Base-by-base conservation (phyloP, 2,113 vertebrate genomes). In the Chaetodon auriga region DNA sequence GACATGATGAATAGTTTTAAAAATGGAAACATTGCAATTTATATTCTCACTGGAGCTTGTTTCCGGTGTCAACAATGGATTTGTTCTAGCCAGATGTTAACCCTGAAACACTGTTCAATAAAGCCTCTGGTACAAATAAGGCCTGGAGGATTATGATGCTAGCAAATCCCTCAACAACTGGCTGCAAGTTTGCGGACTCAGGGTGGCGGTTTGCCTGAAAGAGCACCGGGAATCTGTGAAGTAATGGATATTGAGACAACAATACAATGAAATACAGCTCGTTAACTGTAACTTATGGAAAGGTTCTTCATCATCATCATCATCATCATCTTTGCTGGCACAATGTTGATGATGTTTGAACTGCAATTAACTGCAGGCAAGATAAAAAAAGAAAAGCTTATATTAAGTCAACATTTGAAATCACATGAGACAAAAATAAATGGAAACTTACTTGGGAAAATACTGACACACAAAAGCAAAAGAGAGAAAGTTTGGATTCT, bases 371-470 rank as follows among this genome's bases (percentile, higher is more conserved):
- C 15, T 10, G 3, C 7, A 30, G 12, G 12, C 2, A 21, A 66
- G 2, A 11, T 5, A 80, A 23, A 10, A 48, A 25, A 15, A 30
- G 30, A 30, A 30, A 30, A 30, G 0, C 0, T 3, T 21, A 8
- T 1, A 45, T 19, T 6, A 49, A n/a, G 11, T 53, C 16, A 54
- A 6, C 0, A 25, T 65, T 75, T 62, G 21, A 48, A 7, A 60
- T 23, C 13, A 12, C 21, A 49, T 7, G 7, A 45, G 23, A 15
- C 57, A 68, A 57, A 35, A 68, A 55, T 13, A 8, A 71, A 62
- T 5, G 6, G 2, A 69, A 80, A 91, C 92, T 89, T 94, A 95
- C 94, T 89, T 86, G 90, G 84, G 41, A 91, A 73, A 80, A 91
- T 8, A 74, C 68, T 74, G 51, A 80, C 18, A 82, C 65, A 92